Evolutionary conservation across 2,113 vertebrate genomes (phyloP).

Genomic region (Nycticebus coucang): DNA sequence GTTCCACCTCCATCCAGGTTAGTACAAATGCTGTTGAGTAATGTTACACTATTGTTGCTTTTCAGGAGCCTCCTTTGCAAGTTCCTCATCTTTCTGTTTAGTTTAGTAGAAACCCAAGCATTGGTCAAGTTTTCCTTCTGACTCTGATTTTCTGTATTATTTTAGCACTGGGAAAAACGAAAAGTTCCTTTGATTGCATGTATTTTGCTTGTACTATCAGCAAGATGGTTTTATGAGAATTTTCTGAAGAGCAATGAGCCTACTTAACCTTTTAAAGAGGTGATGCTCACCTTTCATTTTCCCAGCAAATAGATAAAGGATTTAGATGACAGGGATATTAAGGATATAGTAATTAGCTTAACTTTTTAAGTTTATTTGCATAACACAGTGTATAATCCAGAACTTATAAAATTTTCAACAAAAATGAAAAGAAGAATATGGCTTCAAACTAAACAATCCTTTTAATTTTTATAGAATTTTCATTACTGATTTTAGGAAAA

Average conservation of each 20-base stretch:
- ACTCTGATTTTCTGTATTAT: conserved; percentile 16
- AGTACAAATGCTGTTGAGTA: conserved; percentile 33
- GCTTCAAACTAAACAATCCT: background rate
- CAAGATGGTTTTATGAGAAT: background rate
- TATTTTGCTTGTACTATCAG: background rate
- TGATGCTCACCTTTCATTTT: background rate
- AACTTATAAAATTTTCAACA: background rate
- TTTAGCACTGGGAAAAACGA: background rate
- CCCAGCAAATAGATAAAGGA: background rate
- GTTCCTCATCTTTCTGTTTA: conserved; percentile 41
- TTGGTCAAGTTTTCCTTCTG: conserved; percentile 46
- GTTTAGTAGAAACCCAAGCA: conserved; percentile 52
- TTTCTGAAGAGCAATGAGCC: background rate
- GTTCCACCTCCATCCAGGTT: no score
- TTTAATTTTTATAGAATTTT: conserved; percentile 27
- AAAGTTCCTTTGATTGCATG: background rate
- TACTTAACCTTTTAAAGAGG: background rate
- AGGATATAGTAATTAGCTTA: background rate
- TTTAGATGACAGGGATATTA: background rate
- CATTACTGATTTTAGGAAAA: conserved; percentile 35
- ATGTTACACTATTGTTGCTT: conserved; percentile 51
- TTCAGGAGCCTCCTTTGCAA: background rate
- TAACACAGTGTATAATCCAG: background rate
- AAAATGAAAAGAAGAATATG: conserved; percentile 9
- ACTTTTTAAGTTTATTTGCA: background rate